These are phyloP conservation scores for Tragelaphus scriptus DNA, from an alignment of 2,113 vertebrate species.

Conservation along the genomic window DNA sequence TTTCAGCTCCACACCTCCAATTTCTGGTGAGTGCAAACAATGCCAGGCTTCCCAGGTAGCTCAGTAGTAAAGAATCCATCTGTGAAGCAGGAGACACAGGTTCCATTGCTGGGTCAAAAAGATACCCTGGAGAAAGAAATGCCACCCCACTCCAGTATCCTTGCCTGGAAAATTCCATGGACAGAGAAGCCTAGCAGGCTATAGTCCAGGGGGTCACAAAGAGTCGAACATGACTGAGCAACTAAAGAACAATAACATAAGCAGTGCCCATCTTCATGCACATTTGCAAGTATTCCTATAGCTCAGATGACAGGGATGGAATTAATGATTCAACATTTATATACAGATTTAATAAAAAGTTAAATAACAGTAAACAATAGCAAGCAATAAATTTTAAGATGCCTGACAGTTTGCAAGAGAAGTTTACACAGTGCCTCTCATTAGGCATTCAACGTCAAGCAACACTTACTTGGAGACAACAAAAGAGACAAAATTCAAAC, in stretches of 20 bases:
- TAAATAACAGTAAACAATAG: not conserved
- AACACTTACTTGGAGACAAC: not conserved
- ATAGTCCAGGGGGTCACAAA: not conserved
- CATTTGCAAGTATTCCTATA: not conserved
- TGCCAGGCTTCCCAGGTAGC: not conserved
- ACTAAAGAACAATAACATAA: not conserved
- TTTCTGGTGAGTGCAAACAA: not conserved
- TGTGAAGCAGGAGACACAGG: not conserved
- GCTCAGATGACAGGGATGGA: not conserved
- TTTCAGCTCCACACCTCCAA: not conserved
- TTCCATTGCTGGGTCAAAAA: not conserved
- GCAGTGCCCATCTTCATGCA: not conserved
- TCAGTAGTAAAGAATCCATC: not conserved
- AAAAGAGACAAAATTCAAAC: not conserved
- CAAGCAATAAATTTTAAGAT: not conserved
- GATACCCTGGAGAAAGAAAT: not conserved
- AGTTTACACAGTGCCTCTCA: not conserved
- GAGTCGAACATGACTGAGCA: not conserved
- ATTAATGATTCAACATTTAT: not conserved
- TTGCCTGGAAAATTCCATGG: not conserved
- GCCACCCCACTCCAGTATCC: not conserved
- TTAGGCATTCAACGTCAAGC: not conserved
- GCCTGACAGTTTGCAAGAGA: not conserved
- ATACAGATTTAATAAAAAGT: not conserved
- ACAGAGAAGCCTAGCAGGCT: not conserved